Conservation (phyloP, 2,113 vertebrate species). For the Macaca nemestrina region DNA sequence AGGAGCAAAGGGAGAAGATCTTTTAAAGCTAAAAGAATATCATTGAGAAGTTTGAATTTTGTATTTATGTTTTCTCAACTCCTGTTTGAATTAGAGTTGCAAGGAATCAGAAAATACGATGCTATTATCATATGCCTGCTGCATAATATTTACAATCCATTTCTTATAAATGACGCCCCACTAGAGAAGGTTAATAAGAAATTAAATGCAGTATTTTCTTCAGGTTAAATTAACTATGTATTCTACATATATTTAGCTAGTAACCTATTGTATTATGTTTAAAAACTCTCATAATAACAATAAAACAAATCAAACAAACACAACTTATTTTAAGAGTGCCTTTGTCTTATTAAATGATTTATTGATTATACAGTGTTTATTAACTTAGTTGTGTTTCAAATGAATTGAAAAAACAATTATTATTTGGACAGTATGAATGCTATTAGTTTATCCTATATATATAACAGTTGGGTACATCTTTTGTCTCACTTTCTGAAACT, state of each 20-base stretch:
- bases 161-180: background rate
- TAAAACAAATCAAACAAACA: background rate
- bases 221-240: background rate
- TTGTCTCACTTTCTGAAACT: background rate
- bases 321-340: background rate
- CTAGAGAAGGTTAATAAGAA: background rate
- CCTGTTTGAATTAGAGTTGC: background rate
- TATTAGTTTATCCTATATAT: background rate
- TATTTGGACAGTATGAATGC: background rate
- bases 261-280: background rate
- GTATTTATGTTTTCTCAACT: background rate
- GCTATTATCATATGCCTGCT: background rate
- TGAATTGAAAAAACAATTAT: background rate
- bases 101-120: background rate
- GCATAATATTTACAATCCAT: background rate
- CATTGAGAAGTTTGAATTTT: background rate
- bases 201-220: background rate
- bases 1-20: rapidly evolving
- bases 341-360: background rate
- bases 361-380: background rate
- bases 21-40: background rate
- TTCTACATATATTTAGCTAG: background rate
- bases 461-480: background rate
- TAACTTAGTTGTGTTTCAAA: background rate
- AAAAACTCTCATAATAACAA: background rate